These are phyloP conservation scores for Palloptera scutellata DNA, from an alignment of 2,888 invertebrate genomes.

Conservation along the genomic window DNA sequence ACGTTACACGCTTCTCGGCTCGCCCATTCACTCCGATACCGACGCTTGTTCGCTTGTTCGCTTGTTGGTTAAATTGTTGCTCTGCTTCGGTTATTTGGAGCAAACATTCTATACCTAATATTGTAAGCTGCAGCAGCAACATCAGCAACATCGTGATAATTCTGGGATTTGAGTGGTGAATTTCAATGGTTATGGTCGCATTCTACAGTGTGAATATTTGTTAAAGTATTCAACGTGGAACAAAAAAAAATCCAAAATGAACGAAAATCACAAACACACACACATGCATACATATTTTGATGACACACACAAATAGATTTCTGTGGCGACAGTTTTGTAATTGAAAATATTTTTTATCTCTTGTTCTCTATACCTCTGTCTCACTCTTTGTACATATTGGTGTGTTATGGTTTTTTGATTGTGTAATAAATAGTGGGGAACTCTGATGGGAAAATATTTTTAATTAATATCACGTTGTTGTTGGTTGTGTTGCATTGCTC, in stretches of 20 bases:
- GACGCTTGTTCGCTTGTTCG: not conserved
- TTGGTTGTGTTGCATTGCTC: no score
- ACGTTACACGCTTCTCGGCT: not conserved
- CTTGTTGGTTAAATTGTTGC: not conserved
- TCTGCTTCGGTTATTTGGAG: not conserved
- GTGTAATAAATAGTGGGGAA: no score
- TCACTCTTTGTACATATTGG: no score
- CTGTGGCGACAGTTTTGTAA: slow-evolving; percentile 1
- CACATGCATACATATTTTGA: not conserved
- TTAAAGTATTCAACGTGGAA: no score
- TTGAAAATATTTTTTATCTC: not conserved
- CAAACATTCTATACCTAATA: not conserved
- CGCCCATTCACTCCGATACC: not conserved
- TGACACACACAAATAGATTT: not conserved
- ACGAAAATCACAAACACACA: not conserved
- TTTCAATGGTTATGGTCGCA: no score
- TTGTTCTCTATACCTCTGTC: not conserved
- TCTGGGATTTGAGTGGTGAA: not conserved
- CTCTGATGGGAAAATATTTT: no score
- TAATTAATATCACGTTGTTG: no score
- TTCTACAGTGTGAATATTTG: no score
- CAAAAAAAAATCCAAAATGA: no score
- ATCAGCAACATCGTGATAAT: not conserved
- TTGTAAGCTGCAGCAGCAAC: not conserved
- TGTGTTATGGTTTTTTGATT: no score